These are phyloP conservation scores for Halisarca cf. caerulea DNA, from an alignment of 37 sponge, comb jelly and placozoan species.

Conservation along the genomic window DNA sequence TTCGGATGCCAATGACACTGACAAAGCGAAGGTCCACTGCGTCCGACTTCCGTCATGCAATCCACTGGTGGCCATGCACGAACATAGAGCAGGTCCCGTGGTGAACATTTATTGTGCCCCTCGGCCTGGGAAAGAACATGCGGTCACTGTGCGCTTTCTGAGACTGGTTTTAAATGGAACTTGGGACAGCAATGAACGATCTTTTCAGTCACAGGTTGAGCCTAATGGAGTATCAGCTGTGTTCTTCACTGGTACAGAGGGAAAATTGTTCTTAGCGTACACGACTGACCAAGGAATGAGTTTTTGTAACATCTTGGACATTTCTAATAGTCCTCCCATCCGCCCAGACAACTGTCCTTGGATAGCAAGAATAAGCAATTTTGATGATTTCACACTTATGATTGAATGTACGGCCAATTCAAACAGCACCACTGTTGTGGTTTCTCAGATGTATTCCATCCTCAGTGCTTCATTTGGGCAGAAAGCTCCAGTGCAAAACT, in stretches of 20 bases:
- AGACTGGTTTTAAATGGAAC: no score
- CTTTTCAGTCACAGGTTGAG: no score
- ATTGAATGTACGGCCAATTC: background rate
- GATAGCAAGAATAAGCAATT: conserved; percentile 1
- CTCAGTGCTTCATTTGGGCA: background rate
- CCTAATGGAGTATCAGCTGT: background rate
- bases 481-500: background rate
- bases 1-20: no score
- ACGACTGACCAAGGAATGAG: background rate
- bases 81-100: background rate
- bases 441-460: background rate
- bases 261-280: background rate
- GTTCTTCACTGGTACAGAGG: background rate
- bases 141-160: background rate
- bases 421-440: background rate
- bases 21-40: background rate
- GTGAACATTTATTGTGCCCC: background rate
- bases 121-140: background rate
- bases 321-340: background rate
- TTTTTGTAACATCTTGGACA: background rate
- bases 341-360: background rate
- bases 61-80: background rate
- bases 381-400: background rate
- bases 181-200: no score
- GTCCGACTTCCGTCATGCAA: background rate